Evolutionary conservation across 92 coral and sea anemone species (phyloP).

Genomic region (Bergia puertoricense): DNA sequence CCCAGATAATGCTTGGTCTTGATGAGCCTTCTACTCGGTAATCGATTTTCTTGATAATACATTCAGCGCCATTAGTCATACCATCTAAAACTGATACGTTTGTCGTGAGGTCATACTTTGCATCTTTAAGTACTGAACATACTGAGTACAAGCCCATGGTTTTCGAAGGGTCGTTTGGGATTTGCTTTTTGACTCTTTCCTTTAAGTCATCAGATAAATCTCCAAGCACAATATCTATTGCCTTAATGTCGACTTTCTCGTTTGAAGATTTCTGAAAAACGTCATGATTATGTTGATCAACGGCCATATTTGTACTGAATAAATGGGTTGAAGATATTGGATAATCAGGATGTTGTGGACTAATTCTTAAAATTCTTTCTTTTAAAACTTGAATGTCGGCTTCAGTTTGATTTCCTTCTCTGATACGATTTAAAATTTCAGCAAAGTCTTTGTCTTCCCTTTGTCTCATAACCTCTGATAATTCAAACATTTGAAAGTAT

Average conservation of each 20-base stretch:
- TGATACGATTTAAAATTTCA: constrained; percentile 66
- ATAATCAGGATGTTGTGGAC: constrained; percentile 42
- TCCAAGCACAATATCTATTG: constrained; percentile 66
- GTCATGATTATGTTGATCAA: constrained; percentile 50
- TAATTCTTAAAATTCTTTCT: constrained; percentile 42
- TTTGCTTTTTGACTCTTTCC: constrained; percentile 51
- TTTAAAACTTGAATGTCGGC: constrained; percentile 53
- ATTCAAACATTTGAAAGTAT: constrained; percentile 56
- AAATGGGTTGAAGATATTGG: constrained; percentile 51
- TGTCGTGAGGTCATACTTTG: constrained; percentile 67
- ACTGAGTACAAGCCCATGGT: constrained; percentile 56
- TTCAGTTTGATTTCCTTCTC: constrained; percentile 73
- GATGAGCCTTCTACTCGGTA: constrained; percentile 62
- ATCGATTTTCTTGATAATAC: constrained; percentile 56
- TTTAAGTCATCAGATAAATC: constrained; percentile 64
- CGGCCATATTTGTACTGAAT: constrained; percentile 57
- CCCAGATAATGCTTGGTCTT: constrained; percentile 77
- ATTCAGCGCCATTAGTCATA: constrained; percentile 78
- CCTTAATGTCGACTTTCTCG: constrained; percentile 57
- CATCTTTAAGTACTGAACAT: constrained; percentile 46
- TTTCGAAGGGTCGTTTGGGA: constrained; percentile 61
- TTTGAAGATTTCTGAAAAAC: constrained; percentile 21
- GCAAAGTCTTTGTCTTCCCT: constrained; percentile 75
- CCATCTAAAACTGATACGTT: constrained; percentile 69
- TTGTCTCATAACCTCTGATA: constrained; percentile 64